These are phyloP conservation scores for Trypoxylus dichotomus DNA, from an alignment of 1,140 invertebrate species.

Conservation along the genomic window DNA sequence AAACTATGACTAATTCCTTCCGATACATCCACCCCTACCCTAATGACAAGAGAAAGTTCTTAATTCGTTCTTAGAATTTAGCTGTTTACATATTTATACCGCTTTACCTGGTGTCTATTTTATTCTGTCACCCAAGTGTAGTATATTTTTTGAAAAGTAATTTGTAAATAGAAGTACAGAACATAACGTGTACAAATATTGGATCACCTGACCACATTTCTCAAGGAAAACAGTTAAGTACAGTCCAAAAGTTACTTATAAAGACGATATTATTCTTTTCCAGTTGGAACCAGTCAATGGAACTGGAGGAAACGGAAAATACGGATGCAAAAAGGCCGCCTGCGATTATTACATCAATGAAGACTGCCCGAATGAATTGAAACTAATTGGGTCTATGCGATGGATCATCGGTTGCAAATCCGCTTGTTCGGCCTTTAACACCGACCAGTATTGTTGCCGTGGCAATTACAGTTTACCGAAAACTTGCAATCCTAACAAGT, in stretches of 20 bases:
- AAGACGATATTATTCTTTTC: background rate
- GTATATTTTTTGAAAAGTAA: too few relatives aligned
- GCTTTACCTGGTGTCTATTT: too few relatives aligned
- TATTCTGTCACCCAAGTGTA: too few relatives aligned
- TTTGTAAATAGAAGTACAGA: too few relatives aligned
- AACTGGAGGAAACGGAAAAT: conserved; percentile 44
- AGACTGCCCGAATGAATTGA: conserved; percentile 50
- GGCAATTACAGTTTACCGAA: conserved; percentile 48
- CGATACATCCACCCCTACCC: too few relatives aligned
- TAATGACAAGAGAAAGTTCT: too few relatives aligned
- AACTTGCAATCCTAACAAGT: conserved; percentile 51
- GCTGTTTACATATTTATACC: too few relatives aligned
- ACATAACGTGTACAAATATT: too few relatives aligned
- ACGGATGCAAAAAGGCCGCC: conserved; percentile 52
- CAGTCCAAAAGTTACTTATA: background rate
- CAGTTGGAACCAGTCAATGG: conserved; percentile 47
- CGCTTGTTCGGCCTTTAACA: conserved; percentile 54
- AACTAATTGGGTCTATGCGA: conserved; percentile 43
- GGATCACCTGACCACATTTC: too few relatives aligned
- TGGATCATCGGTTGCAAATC: conserved; percentile 55
- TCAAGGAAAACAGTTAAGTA: background rate
- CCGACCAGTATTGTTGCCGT: conserved; percentile 54
- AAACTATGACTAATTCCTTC: too few relatives aligned
- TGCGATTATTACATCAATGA: conserved; percentile 52
- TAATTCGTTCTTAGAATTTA: too few relatives aligned